Base-by-base conservation (phyloP, 1,140 invertebrate species). In the Papilio polyxenes region DNA sequence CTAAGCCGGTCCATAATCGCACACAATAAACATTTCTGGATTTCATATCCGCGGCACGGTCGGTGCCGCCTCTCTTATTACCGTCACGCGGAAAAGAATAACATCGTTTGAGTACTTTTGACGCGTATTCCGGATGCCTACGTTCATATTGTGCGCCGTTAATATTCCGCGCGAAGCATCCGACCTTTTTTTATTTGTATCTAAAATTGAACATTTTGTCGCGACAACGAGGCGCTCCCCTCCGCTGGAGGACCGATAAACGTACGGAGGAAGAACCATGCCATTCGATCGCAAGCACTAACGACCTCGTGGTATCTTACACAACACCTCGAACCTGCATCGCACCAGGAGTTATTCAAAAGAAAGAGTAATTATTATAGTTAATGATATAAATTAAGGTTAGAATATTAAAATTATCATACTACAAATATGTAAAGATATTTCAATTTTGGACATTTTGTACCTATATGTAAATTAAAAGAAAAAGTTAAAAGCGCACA, bases 171-270 rank as follows among this genome's bases (percentile, higher is more conserved):
- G 89, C 92, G 85, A 89, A 89, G 90, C 92, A 92, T 93, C 91
- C 91, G 91, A 93, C 93, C 93, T 94, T 94, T 94, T 78, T 94
- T 94, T 93, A 93, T 94, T 94, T 93, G 93, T 93, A 93, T 93
- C 92, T 92, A 93, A 94, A 94, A 93, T 94, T 93, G 92, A 92
- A 93, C 93, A 93, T 93, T 94, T 94, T 93, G 93, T 93, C 90
- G 92, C 89, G 89, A 91, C 91, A 91, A 92, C 90, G 92, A 89
- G 85, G 82, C 83, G 86, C 87, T 90, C 90, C 88, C 91, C 89
- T 89, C 85, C 86, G 84, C 77, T 81, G 86, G 89, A 90, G 90
- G 84, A 91, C 88, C 88, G 88, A 93, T 93, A 93, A 93, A 94
- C 92, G 91, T 92, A 89, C 86, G 86, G 86, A 91, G 89, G 87